Conservation (phyloP, 2,113 vertebrate species). For the Microcebus griseorufus region DNA sequence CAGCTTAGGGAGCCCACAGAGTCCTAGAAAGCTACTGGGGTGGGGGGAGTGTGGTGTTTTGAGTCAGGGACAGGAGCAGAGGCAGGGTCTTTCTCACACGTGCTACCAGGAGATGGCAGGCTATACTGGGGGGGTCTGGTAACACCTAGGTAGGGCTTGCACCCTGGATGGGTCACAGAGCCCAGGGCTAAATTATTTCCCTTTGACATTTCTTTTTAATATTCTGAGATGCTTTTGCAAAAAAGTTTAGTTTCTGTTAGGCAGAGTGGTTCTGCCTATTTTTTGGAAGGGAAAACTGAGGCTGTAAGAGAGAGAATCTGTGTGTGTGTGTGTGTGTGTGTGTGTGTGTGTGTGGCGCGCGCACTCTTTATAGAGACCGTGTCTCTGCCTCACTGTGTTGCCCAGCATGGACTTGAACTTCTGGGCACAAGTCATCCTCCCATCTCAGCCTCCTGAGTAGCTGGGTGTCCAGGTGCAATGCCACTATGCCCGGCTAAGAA, state of each 20-base stretch:
- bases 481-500: neutral
- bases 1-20: neutral
- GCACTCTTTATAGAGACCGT: neutral
- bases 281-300: conserved; percentile 7
- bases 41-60: neutral
- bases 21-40: neutral
- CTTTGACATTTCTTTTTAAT: neutral
- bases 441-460: neutral
- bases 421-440: neutral
- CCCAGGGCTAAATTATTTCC: neutral
- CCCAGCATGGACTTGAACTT: neutral
- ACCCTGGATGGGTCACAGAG: too few species aligned
- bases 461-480: neutral
- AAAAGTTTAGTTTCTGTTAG: neutral
- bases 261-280: neutral
- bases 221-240: neutral
- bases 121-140: neutral
- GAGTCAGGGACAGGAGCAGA: neutral
- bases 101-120: neutral
- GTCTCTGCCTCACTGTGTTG: neutral
- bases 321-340: too few species aligned
- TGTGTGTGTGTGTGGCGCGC: too few species aligned
- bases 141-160: neutral
- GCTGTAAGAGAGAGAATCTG: neutral
- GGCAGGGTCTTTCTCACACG: neutral